Conservation (phyloP, 2,888 invertebrate genomes). For the Temnothorax ravouxi region DNA sequence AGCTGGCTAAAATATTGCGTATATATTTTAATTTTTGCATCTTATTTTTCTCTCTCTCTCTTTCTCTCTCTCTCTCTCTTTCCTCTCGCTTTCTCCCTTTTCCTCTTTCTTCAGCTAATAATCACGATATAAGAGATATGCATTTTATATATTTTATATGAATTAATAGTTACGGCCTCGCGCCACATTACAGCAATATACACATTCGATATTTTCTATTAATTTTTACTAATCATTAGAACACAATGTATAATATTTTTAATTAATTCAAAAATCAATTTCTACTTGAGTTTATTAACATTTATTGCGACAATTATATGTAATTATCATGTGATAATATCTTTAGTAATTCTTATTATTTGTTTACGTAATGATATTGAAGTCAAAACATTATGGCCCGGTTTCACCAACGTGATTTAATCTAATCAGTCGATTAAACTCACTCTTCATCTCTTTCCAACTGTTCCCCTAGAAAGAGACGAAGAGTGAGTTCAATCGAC, state of each 20-base stretch:
- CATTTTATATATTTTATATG: background rate
- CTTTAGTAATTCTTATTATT: background rate
- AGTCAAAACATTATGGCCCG: background rate
- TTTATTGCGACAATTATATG: background rate
- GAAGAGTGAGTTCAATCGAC: too few relatives aligned
- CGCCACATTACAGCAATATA: background rate
- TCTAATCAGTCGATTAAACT: too few relatives aligned
- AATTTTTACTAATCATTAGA: slow-evolving; percentile 6
- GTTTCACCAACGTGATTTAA: too few relatives aligned
- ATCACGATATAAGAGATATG: background rate
- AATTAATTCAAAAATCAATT: background rate
- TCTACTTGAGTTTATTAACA: background rate
- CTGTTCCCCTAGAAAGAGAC: too few relatives aligned
- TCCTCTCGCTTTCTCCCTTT: too few relatives aligned
- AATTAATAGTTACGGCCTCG: background rate
- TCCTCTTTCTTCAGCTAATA: background rate
- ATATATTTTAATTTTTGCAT: slow-evolving; percentile 26
- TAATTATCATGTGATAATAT: background rate
- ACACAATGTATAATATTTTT: background rate
- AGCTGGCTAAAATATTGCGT: slow-evolving; percentile 30
- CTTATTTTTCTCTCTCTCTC: background rate
- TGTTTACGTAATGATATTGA: background rate
- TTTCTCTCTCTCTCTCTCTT: background rate
- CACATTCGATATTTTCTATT: slow-evolving; percentile 15
- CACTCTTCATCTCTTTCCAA: too few relatives aligned